phyloP scores from a whole-genome alignment of 1,140 invertebrate species.

The Coelopa frigida region DNA sequence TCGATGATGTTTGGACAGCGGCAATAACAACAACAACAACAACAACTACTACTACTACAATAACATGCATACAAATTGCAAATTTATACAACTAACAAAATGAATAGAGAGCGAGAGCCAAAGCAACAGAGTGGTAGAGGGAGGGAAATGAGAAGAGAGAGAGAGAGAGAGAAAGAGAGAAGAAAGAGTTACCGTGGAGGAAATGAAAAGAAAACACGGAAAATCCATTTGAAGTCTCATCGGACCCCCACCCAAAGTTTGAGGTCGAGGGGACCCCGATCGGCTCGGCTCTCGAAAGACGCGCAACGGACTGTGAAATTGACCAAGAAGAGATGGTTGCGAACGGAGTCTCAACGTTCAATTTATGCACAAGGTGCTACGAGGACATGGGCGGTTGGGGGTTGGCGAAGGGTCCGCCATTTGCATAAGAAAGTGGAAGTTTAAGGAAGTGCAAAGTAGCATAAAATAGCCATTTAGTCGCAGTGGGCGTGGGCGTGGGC shows the following conservation, averaged over 20 bases:
- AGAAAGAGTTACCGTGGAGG: slow-evolving; percentile 6
- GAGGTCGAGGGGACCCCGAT: neutral
- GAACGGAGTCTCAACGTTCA: slow-evolving; percentile 5
- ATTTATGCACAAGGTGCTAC: slow-evolving; percentile 10
- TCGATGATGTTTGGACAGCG: no score
- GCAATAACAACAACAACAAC: no score
- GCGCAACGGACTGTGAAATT: slow-evolving; percentile 42
- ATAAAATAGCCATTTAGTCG: slow-evolving; percentile 7
- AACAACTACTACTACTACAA: no score
- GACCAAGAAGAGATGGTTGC: slow-evolving; percentile 24
- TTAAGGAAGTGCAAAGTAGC: slow-evolving; percentile 6
- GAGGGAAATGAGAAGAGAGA: neutral
- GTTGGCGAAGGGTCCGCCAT: neutral
- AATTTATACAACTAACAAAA: no score
- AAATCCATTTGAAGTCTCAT: slow-evolving; percentile 37
- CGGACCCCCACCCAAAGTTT: neutral
- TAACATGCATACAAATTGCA: no score
- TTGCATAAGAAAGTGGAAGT: slow-evolving; percentile 7
- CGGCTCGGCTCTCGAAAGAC: neutral
- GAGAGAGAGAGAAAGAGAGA: neutral
- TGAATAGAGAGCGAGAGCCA: no score
- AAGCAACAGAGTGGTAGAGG: no score
- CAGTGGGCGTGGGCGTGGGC: slow-evolving; percentile 1
- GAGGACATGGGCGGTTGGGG: neutral
- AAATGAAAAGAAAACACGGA: slow-evolving; percentile 44